A percentile compares a stretch with the other conserved stretches of the same genome.
Conservation (phyloP, 2,113 vertebrate genomes). For the Paratilapia polleni region DNA sequence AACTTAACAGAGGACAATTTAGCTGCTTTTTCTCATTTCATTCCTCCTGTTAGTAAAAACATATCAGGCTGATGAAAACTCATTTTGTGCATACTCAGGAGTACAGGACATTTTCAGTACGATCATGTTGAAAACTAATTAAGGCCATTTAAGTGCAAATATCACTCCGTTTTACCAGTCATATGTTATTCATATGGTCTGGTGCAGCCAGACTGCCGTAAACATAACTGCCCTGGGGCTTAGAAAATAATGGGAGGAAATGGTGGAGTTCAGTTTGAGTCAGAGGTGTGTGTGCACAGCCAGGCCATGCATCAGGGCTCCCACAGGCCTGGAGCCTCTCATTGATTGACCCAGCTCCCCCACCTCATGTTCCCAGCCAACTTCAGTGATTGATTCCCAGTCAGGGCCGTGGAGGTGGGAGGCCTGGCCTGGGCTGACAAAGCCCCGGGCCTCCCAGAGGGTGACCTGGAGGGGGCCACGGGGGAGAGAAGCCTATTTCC, state of each 20-base stretch:
- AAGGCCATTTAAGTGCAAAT: constrained; percentile 38
- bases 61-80: not conserved
- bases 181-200: constrained; percentile 58
- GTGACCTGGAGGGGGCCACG: constrained; percentile 45
- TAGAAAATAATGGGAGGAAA: constrained; percentile 62
- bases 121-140: constrained; percentile 35
- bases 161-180: constrained; percentile 34
- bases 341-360: constrained; percentile 69
- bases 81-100: not conserved
- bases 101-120: not conserved
- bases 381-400: constrained; percentile 80
- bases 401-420: constrained; percentile 77
- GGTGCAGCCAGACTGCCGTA: constrained; percentile 26
- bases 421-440: constrained; percentile 53
- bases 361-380: constrained; percentile 67
- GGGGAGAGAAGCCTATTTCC: constrained; percentile 62
- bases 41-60: not conserved
- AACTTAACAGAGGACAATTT: not conserved
- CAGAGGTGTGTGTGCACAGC: constrained; percentile 61
- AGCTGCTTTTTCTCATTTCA: not conserved
- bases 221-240: constrained; percentile 59
- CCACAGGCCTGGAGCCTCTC: constrained; percentile 69
- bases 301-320: constrained; percentile 74
- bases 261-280: constrained; percentile 59
- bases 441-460: constrained; percentile 69